These are phyloP conservation scores for Notodonta ziczac DNA, from an alignment of 2,888 invertebrate species.

Conservation along the genomic window DNA sequence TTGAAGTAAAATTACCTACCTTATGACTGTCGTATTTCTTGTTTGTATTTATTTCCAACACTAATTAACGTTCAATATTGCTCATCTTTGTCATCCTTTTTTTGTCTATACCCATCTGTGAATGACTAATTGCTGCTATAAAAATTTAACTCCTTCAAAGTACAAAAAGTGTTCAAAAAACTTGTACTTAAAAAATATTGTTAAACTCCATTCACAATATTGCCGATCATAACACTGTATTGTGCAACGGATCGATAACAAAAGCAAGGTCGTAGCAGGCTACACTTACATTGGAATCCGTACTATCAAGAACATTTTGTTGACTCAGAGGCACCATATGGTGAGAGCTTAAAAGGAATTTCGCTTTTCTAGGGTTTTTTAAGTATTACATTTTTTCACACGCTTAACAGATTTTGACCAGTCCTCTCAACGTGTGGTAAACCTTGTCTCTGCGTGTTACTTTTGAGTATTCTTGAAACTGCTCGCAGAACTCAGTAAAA, in stretches of 20 bases:
- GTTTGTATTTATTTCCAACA: too few species aligned
- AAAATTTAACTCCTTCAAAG: background rate
- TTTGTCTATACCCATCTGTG: too few species aligned
- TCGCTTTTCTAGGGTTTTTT: too few species aligned
- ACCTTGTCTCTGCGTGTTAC: background rate
- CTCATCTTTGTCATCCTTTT: too few species aligned
- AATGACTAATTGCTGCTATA: background rate
- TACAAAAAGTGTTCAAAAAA: background rate
- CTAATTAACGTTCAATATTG: too few species aligned
- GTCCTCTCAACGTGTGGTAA: background rate
- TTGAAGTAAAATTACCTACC: too few species aligned
- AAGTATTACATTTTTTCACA: too few species aligned
- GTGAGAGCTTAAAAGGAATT: background rate
- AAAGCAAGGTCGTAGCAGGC: slow-evolving; percentile 36
- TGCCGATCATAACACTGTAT: slow-evolving; percentile 26
- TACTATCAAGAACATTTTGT: slow-evolving; percentile 23
- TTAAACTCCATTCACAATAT: background rate
- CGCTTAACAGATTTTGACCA: background rate
- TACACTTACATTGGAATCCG: slow-evolving; percentile 33
- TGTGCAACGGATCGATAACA: slow-evolving; percentile 43
- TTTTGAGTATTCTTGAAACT: background rate
- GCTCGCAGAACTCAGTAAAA: background rate
- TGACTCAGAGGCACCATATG: slow-evolving; percentile 14
- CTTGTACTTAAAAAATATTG: background rate
- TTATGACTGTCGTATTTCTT: too few species aligned